These are phyloP conservation scores for Microhierax caerulescens DNA, from an alignment of 2,797 vertebrate genomes.

Conservation along the genomic window DNA sequence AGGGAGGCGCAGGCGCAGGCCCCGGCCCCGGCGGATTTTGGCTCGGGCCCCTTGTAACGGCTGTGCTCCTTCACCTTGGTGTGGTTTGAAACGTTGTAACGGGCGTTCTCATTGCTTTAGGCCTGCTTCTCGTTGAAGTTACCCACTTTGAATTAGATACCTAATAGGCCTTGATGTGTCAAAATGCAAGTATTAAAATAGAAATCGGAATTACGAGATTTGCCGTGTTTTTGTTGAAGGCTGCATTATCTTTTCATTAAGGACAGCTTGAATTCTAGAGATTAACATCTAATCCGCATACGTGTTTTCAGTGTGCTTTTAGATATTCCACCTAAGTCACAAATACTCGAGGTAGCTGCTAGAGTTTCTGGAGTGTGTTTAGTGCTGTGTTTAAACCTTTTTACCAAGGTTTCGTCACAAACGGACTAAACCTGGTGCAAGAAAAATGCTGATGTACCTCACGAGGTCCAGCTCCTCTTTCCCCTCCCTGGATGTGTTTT, in stretches of 20 bases:
- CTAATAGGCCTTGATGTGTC: not conserved
- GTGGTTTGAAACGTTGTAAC: not conserved
- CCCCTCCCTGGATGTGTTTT: not conserved
- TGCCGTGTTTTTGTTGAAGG: not conserved
- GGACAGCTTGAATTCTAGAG: not conserved
- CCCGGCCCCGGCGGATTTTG: not conserved
- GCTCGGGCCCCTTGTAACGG: not conserved
- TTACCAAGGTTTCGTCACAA: not conserved
- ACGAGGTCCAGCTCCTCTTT: not conserved
- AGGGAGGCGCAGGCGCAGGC: rapidly evolving
- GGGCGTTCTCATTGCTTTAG: not conserved
- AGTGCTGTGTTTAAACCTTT: not conserved
- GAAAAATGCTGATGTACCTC: rapidly evolving
- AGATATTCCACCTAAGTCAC: not conserved
- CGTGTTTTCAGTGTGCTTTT: not conserved
- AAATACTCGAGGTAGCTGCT: not conserved
- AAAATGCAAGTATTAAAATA: not conserved
- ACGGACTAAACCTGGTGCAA: rapidly evolving
- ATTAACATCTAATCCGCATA: not conserved
- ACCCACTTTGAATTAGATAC: not conserved
- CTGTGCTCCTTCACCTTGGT: rapidly evolving
- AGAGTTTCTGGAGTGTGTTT: not conserved
- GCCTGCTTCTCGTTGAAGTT: not conserved
- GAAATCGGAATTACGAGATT: not conserved
- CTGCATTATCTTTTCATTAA: conserved; percentile 1